Evolutionary conservation across 2,113 vertebrate genomes (phyloP).

Genomic region (Odontesthes bonariensis): DNA sequence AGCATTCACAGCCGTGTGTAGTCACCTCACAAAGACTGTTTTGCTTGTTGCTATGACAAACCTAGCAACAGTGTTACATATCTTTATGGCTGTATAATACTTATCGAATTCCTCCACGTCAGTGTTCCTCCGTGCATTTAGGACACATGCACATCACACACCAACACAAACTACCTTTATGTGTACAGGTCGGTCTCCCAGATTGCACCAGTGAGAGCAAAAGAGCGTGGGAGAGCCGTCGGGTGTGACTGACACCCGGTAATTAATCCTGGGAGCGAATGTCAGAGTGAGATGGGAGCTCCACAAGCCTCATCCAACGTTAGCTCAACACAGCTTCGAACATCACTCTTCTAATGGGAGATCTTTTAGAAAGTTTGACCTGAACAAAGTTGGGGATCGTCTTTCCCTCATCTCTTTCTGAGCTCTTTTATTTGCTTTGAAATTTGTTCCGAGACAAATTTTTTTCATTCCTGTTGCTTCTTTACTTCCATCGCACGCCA

Average conservation of each 20-base stretch:
- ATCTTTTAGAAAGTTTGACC: constrained; percentile 41
- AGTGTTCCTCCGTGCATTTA: constrained; percentile 17
- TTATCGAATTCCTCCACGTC: constrained; percentile 37
- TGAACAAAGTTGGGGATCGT: constrained; percentile 1
- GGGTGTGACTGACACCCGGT: constrained; percentile 76
- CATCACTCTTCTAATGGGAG: constrained; percentile 31
- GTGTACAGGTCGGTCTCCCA: constrained; percentile 74
- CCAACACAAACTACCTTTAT: constrained; percentile 46
- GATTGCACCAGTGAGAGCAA: constrained; percentile 67
- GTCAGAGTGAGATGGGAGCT: constrained; percentile 19
- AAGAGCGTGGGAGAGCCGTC: constrained; percentile 76
- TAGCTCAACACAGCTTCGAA: constrained; percentile 44
- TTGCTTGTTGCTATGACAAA: constrained; percentile 33
- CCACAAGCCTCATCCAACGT: constrained; percentile 39
- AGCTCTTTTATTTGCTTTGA: constrained; percentile 24
- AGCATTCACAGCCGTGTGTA: background rate
- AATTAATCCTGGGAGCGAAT: constrained; percentile 75
- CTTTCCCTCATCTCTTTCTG: constrained; percentile 14
- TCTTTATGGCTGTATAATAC: constrained; percentile 49
- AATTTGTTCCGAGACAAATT: constrained; percentile 38
- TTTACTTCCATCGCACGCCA: constrained; percentile 4
- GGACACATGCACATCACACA: constrained; percentile 28
- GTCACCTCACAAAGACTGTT: background rate
- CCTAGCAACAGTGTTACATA: constrained; percentile 1
- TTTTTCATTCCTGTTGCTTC: constrained; percentile 31